Evolutionary conservation across 1,140 invertebrate species (phyloP).

Genomic region (Panulirus ornatus): DNA sequence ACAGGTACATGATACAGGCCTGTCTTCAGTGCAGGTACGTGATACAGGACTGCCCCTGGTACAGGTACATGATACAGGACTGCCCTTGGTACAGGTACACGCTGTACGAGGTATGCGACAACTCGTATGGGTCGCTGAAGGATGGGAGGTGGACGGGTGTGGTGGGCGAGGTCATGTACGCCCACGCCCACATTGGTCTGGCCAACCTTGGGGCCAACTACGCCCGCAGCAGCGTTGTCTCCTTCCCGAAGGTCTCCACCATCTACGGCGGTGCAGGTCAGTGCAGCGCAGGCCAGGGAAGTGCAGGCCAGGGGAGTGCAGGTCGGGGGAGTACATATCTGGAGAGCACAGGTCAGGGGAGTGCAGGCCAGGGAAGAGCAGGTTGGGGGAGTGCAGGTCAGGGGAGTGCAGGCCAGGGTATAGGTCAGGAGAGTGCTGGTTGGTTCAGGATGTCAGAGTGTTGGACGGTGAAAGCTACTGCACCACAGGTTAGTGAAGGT

Average conservation of each 20-base stretch:
- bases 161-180: conserved; percentile 57
- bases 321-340: no score
- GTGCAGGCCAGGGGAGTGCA: no score
- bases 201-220: conserved; percentile 65
- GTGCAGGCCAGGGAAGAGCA: no score
- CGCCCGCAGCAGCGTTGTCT: conserved; percentile 44
- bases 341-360: no score
- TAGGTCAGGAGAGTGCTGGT: no score
- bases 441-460: no score
- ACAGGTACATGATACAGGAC: not conserved
- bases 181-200: conserved; percentile 46
- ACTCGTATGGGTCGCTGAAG: conserved; percentile 29
- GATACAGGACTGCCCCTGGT: not conserved
- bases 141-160: conserved; percentile 52
- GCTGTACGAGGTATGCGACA: conserved; percentile 57
- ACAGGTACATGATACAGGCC: not conserved
- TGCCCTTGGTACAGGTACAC: conserved; percentile 17
- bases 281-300: not conserved
- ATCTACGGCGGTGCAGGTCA: conserved; percentile 59
- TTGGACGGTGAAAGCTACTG: no score
- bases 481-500: no score
- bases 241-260: conserved; percentile 57
- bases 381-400: no score
- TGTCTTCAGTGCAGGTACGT: not conserved
- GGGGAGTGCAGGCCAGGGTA: no score